Evolutionary conservation across 2,888 invertebrate genomes (phyloP).

Genomic region (Stenolophus ochropezus): DNA sequence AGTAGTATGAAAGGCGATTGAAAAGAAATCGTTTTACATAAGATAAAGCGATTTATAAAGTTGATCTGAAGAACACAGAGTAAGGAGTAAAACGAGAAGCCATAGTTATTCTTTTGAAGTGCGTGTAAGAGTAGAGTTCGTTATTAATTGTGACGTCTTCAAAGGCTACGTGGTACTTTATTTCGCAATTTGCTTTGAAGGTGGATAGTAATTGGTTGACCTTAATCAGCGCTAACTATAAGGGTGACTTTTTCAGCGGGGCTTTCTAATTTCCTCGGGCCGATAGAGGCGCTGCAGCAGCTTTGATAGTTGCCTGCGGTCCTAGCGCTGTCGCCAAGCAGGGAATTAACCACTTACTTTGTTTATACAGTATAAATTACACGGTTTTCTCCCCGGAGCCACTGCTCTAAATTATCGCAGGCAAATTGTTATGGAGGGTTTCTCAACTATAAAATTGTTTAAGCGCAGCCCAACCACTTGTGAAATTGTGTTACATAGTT

Average conservation of each 20-base stretch:
- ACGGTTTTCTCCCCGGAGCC: conserved; percentile 12
- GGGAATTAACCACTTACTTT: conserved; percentile 49
- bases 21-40: background rate
- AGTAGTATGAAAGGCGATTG: background rate
- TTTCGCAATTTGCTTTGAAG: conserved; percentile 22
- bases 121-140: background rate
- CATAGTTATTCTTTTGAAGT: background rate
- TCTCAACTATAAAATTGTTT: conserved; percentile 43
- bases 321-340: background rate
- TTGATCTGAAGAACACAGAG: background rate
- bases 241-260: conserved; percentile 30
- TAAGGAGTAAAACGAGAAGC: background rate
- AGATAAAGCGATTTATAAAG: background rate
- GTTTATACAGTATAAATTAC: conserved; percentile 44
- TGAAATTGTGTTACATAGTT: background rate
- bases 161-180: background rate
- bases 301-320: conserved; percentile 18
- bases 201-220: background rate
- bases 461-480: background rate
- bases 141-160: background rate
- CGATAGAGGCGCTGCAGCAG: background rate
- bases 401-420: conserved; percentile 31
- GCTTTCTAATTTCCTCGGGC: conserved; percentile 21
- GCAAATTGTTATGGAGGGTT: conserved; percentile 25
- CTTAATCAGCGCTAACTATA: conserved; percentile 37